Conservation (phyloP, 2,888 invertebrate species). For the Drosophila lutescens region DNA sequence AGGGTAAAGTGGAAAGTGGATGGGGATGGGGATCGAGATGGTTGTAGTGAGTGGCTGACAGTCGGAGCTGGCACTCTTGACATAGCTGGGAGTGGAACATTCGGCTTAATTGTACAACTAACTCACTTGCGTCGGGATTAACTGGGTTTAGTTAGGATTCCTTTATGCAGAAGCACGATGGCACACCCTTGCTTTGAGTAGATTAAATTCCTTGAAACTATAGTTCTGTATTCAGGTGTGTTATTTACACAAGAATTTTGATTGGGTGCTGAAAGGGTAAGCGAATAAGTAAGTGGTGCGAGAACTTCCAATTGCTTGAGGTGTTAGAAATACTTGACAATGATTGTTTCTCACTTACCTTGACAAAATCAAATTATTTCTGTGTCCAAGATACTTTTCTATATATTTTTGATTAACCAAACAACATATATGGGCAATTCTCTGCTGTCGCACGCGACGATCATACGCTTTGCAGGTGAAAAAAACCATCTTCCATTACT, state of each 20-base stretch:
- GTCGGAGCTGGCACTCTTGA: slow-evolving; percentile 14
- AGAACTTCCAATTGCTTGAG: neutral
- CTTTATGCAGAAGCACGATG: slow-evolving; percentile 13
- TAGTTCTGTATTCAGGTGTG: slow-evolving; percentile 3
- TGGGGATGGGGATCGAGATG: neutral
- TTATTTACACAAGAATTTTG: slow-evolving; percentile 12
- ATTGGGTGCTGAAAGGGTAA: slow-evolving; percentile 13
- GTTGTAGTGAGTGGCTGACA: slow-evolving; percentile 23
- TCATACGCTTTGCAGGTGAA: too few species aligned
- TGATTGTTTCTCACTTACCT: too few species aligned
- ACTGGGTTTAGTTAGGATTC: slow-evolving; percentile 25
- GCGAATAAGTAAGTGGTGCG: neutral
- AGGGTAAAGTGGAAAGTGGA: neutral
- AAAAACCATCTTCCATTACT: too few species aligned
- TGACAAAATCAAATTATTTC: too few species aligned
- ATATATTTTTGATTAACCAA: too few species aligned
- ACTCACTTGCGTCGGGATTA: slow-evolving; percentile 27
- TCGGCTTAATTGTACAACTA: slow-evolving; percentile 27
- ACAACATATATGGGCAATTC: too few species aligned
- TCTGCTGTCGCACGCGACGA: too few species aligned
- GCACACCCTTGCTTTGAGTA: neutral
- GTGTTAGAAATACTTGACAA: neutral
- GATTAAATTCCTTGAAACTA: slow-evolving; percentile 18
- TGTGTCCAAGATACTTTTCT: too few species aligned
- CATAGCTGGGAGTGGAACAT: slow-evolving; percentile 10